phyloP scores from a whole-genome alignment of 2,113 vertebrate genomes.

The Bambusicola thoracicus region DNA sequence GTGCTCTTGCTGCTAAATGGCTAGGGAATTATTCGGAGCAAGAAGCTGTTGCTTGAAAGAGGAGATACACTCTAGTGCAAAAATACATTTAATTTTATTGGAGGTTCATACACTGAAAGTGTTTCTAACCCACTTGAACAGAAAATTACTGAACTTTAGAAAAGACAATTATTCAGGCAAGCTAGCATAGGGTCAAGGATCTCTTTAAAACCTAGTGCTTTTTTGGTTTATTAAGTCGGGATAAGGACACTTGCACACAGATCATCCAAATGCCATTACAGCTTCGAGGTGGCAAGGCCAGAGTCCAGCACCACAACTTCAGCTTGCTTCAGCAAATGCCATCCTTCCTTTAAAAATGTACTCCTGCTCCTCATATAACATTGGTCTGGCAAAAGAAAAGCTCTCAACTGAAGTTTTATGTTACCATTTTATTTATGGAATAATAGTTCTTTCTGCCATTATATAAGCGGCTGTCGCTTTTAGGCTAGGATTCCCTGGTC shows the following conservation, averaged over 20 bases:
- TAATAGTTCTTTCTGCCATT: not conserved
- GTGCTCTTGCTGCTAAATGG: not conserved
- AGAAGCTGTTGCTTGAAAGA: not conserved
- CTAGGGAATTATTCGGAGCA: not conserved
- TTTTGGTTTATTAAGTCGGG: not conserved
- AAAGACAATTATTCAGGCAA: not conserved
- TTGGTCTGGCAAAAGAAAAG: not conserved
- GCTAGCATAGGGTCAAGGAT: not conserved
- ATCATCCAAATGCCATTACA: not conserved
- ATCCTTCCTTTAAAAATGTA: not conserved
- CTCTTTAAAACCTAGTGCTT: not conserved
- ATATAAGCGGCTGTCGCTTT: not conserved
- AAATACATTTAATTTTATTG: not conserved
- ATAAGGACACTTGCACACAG: not conserved
- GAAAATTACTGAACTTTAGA: not conserved
- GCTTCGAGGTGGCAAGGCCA: not conserved
- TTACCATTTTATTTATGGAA: not conserved
- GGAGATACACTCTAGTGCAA: not conserved
- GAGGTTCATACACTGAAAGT: not conserved
- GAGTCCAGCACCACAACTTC: not conserved
- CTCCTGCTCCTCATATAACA: constrained; percentile 14
- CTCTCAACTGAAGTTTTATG: not conserved
- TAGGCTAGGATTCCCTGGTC: not conserved
- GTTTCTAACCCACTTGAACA: not conserved
- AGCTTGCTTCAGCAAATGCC: constrained; percentile 12